Base-by-base conservation (phyloP, 2,797 vertebrate genomes). In the Buceros bicornis region DNA sequence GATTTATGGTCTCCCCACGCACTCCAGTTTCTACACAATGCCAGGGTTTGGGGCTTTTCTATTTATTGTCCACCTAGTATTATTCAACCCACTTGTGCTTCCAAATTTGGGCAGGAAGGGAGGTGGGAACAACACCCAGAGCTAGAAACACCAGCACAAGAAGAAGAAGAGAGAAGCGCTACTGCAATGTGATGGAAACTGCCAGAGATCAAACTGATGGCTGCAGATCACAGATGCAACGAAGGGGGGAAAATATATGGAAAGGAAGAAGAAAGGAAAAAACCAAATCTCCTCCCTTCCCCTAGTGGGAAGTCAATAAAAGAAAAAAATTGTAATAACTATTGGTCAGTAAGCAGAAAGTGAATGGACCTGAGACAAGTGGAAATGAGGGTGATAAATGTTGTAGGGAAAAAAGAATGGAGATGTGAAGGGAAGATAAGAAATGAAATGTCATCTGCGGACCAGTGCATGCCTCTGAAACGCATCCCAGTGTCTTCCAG, bases 1-100 rank as follows among this genome's bases (percentile, higher is more conserved):
- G 95, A 94, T 96, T 96, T 97, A 95, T 64, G 92, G 88, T 95
- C 91, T 80, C 89, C 89, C 79, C 94, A 42, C 14, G 1, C 47
- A 8, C 93, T 97, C 67, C 61, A 57, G 58, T 81, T 96, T 76
- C 94, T 60, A 88, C 47, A 8, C 16, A 79, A 43, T 58, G 84
- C 90, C 88, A 94, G 47, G 43, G 50, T 45, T 88, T 85, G 74
- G 83, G 64, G 28, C 20, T 74, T 11, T 40, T 66, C 88, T 72
- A 10, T 40, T 87, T 66, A 37, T 90, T 95, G 86, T 90, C 94
- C 78, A 81, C 37, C 72, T 94, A 51, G 66, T 93, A 89, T 92
- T 94, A 93, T 84, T 96, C 90, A 90, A 45, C 58, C 31, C 77
- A 69, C 83, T 92, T 57, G 85, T 90, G 3, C 45, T 79, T 86